Conservation (phyloP, 2,888 invertebrate species). For the Drosophila yooni region DNA sequence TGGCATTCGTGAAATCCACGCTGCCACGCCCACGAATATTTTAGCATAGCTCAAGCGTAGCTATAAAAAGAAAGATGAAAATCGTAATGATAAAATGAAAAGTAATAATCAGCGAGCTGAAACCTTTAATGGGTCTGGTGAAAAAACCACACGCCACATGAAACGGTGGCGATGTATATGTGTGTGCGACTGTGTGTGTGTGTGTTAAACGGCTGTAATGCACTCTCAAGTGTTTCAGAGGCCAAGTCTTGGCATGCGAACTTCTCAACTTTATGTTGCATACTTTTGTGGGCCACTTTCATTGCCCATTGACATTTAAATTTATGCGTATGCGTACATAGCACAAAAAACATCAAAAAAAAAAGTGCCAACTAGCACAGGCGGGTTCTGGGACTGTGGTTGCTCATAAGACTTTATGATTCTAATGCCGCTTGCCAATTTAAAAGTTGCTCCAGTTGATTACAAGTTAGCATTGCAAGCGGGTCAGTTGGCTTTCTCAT, state of each 20-base stretch:
- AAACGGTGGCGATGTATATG: not conserved
- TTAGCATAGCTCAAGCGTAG: conserved; percentile 29
- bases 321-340: conserved; percentile 51
- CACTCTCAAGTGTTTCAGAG: conserved; percentile 54
- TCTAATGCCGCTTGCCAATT: conserved; percentile 66
- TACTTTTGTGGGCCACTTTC: conserved; percentile 74
- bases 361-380: conserved; percentile 39
- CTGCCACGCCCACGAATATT: conserved; percentile 55
- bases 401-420: conserved; percentile 50
- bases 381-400: not conserved
- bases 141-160: not conserved
- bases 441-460: conserved; percentile 56
- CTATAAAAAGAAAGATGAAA: conserved; percentile 43
- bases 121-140: conserved; percentile 18
- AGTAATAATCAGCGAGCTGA: conserved; percentile 69
- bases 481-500: conserved; percentile 3
- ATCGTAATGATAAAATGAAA: conserved; percentile 73
- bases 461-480: conserved; percentile 9
- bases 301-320: conserved; percentile 75
- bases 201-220: conserved; percentile 54
- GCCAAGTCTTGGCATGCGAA: conserved; percentile 34
- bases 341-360: not conserved
- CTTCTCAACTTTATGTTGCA: conserved; percentile 66
- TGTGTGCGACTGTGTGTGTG: conserved; percentile 10
- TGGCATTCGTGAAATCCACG: conserved; percentile 70